phyloP scores from a whole-genome alignment of 2,113 vertebrate genomes.

The Heteronetta atricapilla region DNA sequence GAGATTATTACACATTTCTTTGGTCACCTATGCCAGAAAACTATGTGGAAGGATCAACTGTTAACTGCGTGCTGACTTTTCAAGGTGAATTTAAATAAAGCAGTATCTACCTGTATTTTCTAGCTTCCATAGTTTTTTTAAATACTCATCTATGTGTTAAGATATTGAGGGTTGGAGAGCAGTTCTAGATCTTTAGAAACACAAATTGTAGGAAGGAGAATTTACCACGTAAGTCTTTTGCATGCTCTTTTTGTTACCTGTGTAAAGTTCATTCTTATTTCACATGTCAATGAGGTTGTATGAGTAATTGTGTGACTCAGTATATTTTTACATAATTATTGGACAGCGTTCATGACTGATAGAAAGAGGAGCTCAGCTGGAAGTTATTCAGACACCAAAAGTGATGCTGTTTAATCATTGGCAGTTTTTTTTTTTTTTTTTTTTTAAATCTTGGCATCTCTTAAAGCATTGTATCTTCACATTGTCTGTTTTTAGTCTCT shows the following conservation, averaged over 20 bases:
- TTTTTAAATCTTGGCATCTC: neutral
- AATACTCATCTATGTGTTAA: neutral
- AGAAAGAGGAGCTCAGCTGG: neutral
- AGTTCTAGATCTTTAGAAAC: neutral
- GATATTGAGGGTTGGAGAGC: neutral
- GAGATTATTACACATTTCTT: slow-evolving; percentile 98
- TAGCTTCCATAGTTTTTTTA: neutral
- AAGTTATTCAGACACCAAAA: neutral
- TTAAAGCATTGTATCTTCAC: neutral
- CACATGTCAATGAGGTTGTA: neutral
- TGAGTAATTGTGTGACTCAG: neutral
- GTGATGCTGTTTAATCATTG: neutral
- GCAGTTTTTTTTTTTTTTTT: neutral
- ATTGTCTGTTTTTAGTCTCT: neutral
- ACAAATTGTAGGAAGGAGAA: neutral
- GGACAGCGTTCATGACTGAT: neutral
- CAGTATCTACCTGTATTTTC: neutral
- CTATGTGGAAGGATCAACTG: slow-evolving; percentile 88
- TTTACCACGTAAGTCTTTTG: neutral
- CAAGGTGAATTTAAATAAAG: slow-evolving; percentile 84
- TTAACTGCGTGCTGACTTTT: slow-evolving; percentile 92
- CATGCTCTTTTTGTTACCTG: neutral
- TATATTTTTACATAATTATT: neutral
- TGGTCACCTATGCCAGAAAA: slow-evolving; percentile 96
- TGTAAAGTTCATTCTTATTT: neutral